phyloP scores from a whole-genome alignment of 2,797 vertebrate species.

The Picus viridis region DNA sequence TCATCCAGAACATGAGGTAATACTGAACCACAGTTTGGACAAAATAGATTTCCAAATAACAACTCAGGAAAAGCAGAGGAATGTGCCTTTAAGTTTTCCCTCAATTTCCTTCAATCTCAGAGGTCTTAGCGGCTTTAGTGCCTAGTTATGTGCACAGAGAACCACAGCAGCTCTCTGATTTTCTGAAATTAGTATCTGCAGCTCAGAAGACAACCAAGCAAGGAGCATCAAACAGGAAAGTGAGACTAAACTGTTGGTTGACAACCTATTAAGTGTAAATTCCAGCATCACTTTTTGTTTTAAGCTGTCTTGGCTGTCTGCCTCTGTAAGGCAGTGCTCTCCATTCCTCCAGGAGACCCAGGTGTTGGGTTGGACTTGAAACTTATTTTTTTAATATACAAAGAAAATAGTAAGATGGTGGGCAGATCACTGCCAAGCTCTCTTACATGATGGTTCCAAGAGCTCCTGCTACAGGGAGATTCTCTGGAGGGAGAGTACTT shows the following conservation, averaged over 20 bases:
- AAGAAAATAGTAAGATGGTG: not conserved
- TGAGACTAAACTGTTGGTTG: not conserved
- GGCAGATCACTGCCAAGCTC: not conserved
- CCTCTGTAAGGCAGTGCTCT: not conserved
- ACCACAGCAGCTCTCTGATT: not conserved
- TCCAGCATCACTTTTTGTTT: not conserved
- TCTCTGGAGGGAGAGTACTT: not conserved
- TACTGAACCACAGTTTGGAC: not conserved
- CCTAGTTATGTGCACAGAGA: not conserved
- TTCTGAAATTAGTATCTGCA: not conserved
- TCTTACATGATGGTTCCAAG: not conserved
- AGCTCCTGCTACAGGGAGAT: not conserved
- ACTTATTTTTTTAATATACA: not conserved
- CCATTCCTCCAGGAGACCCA: not conserved
- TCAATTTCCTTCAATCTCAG: not conserved
- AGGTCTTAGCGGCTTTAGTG: not conserved
- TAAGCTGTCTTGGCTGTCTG: not conserved
- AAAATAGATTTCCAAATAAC: not conserved
- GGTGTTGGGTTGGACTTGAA: not conserved
- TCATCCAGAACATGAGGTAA: not conserved
- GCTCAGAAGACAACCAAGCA: not conserved
- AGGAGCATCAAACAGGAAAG: not conserved
- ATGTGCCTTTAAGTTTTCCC: not conserved
- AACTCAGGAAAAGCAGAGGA: not conserved
- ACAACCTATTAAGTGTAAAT: not conserved